phyloP scores from a whole-genome alignment of 2,113 vertebrate genomes.

The Saimiri boliviensis region DNA sequence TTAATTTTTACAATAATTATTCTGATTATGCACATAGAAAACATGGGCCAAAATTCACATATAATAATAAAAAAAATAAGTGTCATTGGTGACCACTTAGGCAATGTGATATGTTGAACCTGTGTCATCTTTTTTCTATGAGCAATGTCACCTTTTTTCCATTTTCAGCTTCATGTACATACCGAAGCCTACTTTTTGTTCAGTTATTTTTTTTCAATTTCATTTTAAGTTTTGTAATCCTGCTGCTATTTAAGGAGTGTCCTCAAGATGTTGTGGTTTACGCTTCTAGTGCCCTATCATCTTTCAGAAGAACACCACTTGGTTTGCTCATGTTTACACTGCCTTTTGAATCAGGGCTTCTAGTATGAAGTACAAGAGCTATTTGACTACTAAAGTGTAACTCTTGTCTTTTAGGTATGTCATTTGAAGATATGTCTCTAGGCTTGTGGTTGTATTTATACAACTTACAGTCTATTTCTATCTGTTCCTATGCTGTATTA shows the following conservation, averaged over 20 bases:
- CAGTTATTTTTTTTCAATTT: neutral
- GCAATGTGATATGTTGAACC: neutral
- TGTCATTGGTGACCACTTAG: neutral
- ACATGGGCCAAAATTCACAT: neutral
- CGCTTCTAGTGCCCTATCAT: fast-evolving
- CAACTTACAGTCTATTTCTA: neutral
- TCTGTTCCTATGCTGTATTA: neutral
- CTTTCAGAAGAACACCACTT: neutral
- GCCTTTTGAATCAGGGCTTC: neutral
- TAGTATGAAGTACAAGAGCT: neutral
- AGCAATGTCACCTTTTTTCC: neutral
- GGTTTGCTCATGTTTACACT: neutral
- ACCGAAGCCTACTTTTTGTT: neutral
- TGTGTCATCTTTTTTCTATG: neutral
- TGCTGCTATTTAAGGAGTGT: neutral
- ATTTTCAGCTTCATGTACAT: neutral
- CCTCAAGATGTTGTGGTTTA: neutral
- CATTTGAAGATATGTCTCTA: neutral
- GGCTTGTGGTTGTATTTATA: neutral
- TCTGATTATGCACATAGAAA: neutral
- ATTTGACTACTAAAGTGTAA: neutral
- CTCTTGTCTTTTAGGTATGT: neutral
- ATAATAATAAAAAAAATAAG: neutral
- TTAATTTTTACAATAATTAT: neutral
- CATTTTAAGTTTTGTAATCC: neutral